Conservation (phyloP, 2,888 invertebrate genomes). For the Apamea sordens region DNA sequence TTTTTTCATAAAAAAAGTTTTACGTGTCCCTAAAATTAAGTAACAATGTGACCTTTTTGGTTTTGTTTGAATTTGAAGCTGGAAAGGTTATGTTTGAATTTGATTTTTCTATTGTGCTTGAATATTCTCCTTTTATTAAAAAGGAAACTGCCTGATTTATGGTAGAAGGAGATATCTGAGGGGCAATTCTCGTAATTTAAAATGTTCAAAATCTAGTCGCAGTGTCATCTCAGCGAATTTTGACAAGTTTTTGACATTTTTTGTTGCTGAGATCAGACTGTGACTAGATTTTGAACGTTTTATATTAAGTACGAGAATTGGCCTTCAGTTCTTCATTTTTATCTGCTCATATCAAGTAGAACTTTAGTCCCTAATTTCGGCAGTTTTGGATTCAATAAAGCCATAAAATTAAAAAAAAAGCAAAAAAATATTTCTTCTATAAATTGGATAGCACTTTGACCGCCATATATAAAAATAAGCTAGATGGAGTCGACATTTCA, state of each 20-base stretch:
- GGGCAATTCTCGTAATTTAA: too few relatives aligned
- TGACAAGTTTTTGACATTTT: too few relatives aligned
- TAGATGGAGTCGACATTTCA: too few relatives aligned
- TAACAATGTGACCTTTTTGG: conserved; percentile 43
- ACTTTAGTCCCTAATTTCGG: neutral
- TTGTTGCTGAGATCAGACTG: too few relatives aligned
- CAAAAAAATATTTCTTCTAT: neutral
- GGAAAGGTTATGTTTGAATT: neutral
- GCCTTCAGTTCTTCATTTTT: neutral
- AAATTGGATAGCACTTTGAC: neutral
- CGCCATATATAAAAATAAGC: too few relatives aligned
- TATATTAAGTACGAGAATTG: too few relatives aligned
- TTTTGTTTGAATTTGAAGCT: neutral
- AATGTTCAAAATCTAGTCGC: too few relatives aligned
- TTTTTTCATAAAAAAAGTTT: conserved; percentile 28
- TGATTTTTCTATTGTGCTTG: neutral
- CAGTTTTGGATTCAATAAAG: neutral
- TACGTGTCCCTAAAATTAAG: conserved; percentile 28
- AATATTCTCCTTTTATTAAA: neutral
- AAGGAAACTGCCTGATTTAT: neutral
- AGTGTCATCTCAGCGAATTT: too few relatives aligned
- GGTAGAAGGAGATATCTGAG: too few relatives aligned
- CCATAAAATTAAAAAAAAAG: neutral
- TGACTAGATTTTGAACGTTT: too few relatives aligned
- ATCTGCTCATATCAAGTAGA: neutral